Percentiles rank a stretch among this genome's conserved stretches.
These are phyloP conservation scores for Catamblyrhynchus diadema DNA, from an alignment of 2,797 vertebrate species.

Conservation along the genomic window DNA sequence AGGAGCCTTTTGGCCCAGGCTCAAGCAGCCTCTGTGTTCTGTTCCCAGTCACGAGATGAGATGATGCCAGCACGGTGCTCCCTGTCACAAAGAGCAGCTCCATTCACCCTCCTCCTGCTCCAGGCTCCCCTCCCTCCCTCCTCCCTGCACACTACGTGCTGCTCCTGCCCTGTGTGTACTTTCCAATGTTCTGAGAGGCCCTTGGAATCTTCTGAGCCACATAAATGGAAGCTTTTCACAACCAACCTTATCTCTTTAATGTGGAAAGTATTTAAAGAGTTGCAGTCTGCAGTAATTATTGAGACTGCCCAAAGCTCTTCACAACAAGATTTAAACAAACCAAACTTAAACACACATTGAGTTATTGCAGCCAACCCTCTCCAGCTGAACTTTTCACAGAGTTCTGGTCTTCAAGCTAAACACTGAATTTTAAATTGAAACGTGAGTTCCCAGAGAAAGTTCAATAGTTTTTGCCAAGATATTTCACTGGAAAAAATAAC, in stretches of 20 bases:
- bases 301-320: neutral
- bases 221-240: neutral
- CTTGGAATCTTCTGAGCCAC: neutral
- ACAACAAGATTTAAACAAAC: neutral
- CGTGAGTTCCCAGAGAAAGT: neutral
- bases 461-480: neutral
- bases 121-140: neutral
- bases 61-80: neutral
- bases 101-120: neutral
- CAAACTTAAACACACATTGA: neutral
- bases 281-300: neutral
- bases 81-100: neutral
- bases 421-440: neutral
- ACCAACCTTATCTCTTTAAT: neutral
- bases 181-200: neutral
- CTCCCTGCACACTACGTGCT: slow-evolving; percentile 17
- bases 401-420: neutral
- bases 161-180: slow-evolving; percentile 1
- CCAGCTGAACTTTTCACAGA: neutral
- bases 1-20: neutral
- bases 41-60: neutral
- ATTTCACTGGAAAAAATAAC: neutral
- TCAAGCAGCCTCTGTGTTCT: neutral
- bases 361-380: neutral
- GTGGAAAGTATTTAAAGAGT: neutral